A percentile compares a stretch with the other conserved stretches of the same genome.
Conservation (phyloP, 2,888 invertebrate species). For the Drosophila siamana region DNA sequence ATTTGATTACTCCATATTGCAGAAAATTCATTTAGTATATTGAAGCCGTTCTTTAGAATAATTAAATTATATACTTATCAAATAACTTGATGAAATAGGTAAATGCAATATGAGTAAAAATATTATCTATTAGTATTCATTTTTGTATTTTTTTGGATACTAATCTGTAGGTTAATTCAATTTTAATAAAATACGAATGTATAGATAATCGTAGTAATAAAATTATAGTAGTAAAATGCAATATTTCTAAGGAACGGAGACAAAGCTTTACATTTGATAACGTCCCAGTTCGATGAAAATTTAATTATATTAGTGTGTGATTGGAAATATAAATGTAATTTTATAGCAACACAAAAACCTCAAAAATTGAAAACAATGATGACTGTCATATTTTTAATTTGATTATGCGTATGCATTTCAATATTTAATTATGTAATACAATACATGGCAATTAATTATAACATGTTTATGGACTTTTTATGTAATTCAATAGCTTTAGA, state of each 20-base stretch:
- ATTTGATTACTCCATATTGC: too few species aligned
- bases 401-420: conserved; percentile 6
- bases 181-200: too few species aligned
- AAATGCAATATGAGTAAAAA: too few species aligned
- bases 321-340: background rate
- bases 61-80: too few species aligned
- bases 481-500: conserved; percentile 1
- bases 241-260: background rate
- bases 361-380: background rate
- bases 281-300: background rate
- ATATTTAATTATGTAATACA: conserved; percentile 11
- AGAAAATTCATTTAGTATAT: too few species aligned
- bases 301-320: background rate
- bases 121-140: too few species aligned
- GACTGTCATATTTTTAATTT: background rate
- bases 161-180: too few species aligned
- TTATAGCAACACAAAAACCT: background rate
- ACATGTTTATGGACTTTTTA: conserved; percentile 6
- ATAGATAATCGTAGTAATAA: too few species aligned
- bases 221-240: too few species aligned
- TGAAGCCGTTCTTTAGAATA: too few species aligned
- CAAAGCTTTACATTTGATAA: background rate
- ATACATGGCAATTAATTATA: background rate
- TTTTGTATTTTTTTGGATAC: too few species aligned
- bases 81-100: too few species aligned